phyloP scores from a whole-genome alignment of 2,797 vertebrate genomes.

The Apogon hyalosoma region DNA sequence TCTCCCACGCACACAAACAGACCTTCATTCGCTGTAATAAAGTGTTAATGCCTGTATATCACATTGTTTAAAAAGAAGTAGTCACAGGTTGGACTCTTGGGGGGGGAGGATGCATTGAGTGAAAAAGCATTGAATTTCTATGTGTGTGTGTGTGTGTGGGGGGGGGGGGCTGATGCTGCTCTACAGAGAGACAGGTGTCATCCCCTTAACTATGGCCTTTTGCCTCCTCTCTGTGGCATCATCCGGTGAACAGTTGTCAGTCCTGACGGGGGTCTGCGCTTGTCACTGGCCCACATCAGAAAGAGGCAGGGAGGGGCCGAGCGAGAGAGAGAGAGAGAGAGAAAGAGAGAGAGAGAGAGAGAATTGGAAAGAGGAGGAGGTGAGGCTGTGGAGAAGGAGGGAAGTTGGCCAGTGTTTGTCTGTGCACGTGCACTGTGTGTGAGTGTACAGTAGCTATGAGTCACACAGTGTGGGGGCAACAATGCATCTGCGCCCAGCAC shows the following conservation, averaged over 20 bases:
- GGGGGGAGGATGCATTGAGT: too few species aligned
- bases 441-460: conserved; percentile 76
- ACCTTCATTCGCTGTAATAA: neutral
- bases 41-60: neutral
- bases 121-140: too few species aligned
- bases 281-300: conserved; percentile 65
- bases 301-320: conserved; percentile 19
- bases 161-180: neutral
- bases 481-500: conserved; percentile 81
- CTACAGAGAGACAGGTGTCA: neutral
- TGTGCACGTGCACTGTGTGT: conserved; percentile 52
- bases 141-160: too few species aligned
- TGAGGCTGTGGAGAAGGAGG: conserved; percentile 12
- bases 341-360: neutral
- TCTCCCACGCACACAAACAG: neutral
- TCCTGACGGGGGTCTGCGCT: conserved; percentile 72
- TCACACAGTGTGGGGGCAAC: conserved; percentile 78
- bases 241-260: conserved; percentile 2
- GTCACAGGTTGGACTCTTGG: too few species aligned
- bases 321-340: conserved; percentile 1
- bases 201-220: neutral
- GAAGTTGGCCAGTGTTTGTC: conserved; percentile 31
- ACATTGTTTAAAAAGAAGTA: neutral
- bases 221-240: neutral
- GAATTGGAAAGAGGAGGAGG: conserved; percentile 7